Conservation (phyloP, 1,140 invertebrate genomes). For the Heliconius hewitsoni region DNA sequence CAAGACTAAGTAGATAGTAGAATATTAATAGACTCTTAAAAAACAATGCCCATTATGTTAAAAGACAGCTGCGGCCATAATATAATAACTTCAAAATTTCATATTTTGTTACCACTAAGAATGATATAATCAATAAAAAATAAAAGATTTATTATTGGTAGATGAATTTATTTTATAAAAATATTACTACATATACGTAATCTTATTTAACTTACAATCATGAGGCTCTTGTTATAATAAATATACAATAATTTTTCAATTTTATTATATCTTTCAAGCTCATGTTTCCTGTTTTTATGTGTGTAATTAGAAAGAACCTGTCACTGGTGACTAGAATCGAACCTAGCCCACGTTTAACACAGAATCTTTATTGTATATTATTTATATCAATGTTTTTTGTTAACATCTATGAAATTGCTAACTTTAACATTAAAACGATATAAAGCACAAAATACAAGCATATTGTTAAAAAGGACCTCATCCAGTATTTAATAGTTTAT, state of each 20-base stretch:
- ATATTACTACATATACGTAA: neutral
- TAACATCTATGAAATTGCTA: neutral
- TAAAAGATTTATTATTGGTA: neutral
- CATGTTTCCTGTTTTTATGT: neutral
- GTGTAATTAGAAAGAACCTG: constrained; percentile 38
- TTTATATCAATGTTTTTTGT: neutral
- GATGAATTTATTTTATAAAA: neutral
- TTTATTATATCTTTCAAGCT: neutral
- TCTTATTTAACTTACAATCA: neutral
- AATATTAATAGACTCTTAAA: too few species aligned
- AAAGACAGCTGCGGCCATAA: neutral
- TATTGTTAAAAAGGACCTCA: constrained; percentile 18
- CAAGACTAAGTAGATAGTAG: too few species aligned
- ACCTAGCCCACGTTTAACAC: constrained; percentile 52
- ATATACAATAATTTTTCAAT: neutral
- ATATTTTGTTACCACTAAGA: neutral
- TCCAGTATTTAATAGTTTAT: constrained; percentile 35
- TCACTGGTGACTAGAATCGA: constrained; percentile 67
- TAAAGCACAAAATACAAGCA: constrained; percentile 35
- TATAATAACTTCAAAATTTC: neutral
- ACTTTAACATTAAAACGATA: constrained; percentile 1
- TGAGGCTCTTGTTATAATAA: neutral
- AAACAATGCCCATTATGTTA: too few species aligned
- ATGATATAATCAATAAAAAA: neutral
- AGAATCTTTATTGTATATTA: neutral